A percentile compares a stretch with the other conserved stretches of the same genome.
These are phyloP conservation scores for Diachasma alloeum DNA, from an alignment of 1,140 invertebrate species.

Conservation along the genomic window DNA sequence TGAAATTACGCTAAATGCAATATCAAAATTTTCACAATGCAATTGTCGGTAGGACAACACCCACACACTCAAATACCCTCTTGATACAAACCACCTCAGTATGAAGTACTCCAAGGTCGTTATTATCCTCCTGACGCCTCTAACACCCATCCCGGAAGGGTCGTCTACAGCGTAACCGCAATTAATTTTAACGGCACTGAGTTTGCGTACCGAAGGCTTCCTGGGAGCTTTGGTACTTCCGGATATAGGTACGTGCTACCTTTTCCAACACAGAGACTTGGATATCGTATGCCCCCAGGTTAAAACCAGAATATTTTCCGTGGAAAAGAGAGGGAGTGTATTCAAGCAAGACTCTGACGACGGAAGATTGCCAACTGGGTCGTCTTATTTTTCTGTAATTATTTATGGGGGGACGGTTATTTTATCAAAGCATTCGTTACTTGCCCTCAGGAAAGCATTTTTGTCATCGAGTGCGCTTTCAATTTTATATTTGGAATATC, in stretches of 20 bases:
- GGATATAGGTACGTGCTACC: neutral
- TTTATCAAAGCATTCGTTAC: too few species aligned
- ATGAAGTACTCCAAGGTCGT: conserved; percentile 29
- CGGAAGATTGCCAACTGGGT: neutral
- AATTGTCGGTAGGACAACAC: neutral
- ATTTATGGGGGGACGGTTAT: neutral
- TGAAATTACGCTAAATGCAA: neutral
- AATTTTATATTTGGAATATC: too few species aligned
- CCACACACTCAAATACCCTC: neutral
- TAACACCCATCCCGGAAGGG: neutral
- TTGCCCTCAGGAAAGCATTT: too few species aligned
- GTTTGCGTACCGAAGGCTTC: neutral
- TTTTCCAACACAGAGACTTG: neutral
- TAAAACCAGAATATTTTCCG: neutral
- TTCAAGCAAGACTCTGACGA: neutral
- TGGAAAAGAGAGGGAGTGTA: neutral
- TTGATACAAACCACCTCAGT: neutral
- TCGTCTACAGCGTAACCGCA: conserved; percentile 18
- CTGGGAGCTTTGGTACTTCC: neutral
- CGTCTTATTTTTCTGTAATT: neutral
- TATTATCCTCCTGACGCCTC: conserved; percentile 21
- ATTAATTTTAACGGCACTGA: conserved; percentile 32
- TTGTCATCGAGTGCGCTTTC: too few species aligned
- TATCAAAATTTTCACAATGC: neutral
- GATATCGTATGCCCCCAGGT: neutral